phyloP scores from a whole-genome alignment of 2,888 invertebrate species.

The Cremastinae sp. region DNA sequence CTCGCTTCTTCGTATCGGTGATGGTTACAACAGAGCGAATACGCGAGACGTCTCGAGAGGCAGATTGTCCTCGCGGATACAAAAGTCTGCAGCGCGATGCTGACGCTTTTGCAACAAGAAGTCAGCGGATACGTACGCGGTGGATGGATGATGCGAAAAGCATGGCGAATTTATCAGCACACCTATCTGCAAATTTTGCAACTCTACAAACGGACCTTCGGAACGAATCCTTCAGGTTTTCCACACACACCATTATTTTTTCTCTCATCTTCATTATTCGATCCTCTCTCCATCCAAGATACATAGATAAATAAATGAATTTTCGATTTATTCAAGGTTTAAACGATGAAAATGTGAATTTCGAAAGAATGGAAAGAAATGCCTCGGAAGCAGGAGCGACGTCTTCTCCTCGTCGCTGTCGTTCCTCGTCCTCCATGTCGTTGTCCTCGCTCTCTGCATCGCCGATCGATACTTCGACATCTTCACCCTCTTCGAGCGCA shows the following conservation, averaged over 20 bases:
- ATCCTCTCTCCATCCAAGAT: too few relatives aligned
- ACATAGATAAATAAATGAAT: too few relatives aligned
- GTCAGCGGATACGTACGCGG: constrained; percentile 84
- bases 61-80: constrained; percentile 86
- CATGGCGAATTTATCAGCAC: constrained; percentile 86
- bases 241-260: neutral
- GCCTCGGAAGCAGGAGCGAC: constrained; percentile 54
- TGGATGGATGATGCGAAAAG: constrained; percentile 85
- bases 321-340: constrained; percentile 38
- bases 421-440: constrained; percentile 52
- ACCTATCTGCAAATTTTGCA: constrained; percentile 83
- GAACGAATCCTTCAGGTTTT: constrained; percentile 72
- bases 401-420: constrained; percentile 60
- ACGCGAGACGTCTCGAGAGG: constrained; percentile 81
- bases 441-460: constrained; percentile 62
- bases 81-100: constrained; percentile 84
- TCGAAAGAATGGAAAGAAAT: constrained; percentile 53
- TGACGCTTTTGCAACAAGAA: constrained; percentile 85
- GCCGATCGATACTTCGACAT: constrained; percentile 66
- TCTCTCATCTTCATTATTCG: neutral
- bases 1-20: too few relatives aligned
- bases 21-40: constrained; percentile 67
- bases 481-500: constrained; percentile 52
- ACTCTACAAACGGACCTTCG: constrained; percentile 81
- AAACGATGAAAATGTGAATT: constrained; percentile 43